These are phyloP conservation scores for Dromius quadrimaculatus DNA, from an alignment of 2,888 invertebrate genomes.

Conservation along the genomic window DNA sequence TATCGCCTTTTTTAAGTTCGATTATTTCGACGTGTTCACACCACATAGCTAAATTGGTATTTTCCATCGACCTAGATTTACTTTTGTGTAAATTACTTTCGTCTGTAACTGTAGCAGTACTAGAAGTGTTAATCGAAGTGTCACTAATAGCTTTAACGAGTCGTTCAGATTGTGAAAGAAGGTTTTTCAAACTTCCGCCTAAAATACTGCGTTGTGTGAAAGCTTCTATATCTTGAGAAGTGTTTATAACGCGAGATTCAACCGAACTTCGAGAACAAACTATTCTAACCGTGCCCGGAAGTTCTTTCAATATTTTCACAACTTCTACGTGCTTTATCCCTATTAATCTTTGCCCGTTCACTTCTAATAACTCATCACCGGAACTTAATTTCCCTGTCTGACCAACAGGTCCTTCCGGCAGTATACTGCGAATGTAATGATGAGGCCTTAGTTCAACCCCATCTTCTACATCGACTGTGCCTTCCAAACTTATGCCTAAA, in stretches of 20 bases:
- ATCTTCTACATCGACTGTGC: conserved; percentile 98
- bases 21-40: conserved; percentile 93
- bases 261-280: conserved; percentile 83
- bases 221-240: conserved; percentile 82
- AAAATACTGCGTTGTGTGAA: conserved; percentile 86
- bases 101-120: conserved; percentile 83
- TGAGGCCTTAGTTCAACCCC: conserved; percentile 98
- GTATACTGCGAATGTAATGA: conserved; percentile 96
- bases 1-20: conserved; percentile 91
- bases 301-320: conserved; percentile 92
- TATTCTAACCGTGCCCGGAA: conserved; percentile 90
- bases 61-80: conserved; percentile 93
- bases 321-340: conserved; percentile 97
- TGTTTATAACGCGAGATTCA: conserved; percentile 77
- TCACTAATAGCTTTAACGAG: conserved; percentile 90
- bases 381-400: conserved; percentile 89
- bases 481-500: conserved; percentile 96
- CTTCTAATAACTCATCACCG: conserved; percentile 97
- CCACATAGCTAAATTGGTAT: conserved; percentile 97
- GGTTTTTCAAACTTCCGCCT: conserved; percentile 88
- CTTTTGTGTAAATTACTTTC: conserved; percentile 74
- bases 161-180: conserved; percentile 69
- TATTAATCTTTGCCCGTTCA: conserved; percentile 90
- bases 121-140: conserved; percentile 89
- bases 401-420: conserved; percentile 97